Evolutionary conservation across 2,888 invertebrate genomes (phyloP), one percentile per base, ranked within the genome.

Genomic region (Conus canariensis): DNA sequence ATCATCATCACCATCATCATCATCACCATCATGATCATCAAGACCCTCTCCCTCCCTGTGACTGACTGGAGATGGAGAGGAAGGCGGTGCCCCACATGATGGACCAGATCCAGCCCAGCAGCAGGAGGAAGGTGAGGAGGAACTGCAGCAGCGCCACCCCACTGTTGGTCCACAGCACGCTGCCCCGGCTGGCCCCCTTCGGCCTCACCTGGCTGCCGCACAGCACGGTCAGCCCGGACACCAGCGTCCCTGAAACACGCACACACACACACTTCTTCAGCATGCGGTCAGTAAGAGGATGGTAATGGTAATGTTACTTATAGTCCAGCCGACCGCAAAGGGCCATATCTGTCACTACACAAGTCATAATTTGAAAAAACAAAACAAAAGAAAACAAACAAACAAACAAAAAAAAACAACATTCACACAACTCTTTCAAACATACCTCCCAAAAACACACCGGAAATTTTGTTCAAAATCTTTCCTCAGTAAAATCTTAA

Each of bases 21-120:
- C 45, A 45, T 45, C 30, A 30, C 2, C 30, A 30, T 30, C 30
- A 30, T 45, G 2, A 45, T 45, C 16, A 67, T 16, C 45, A 45
- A 2, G 45, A 45, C 3, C 45, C 3, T 4, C 45, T 45, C 45
- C 45, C 45, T 45, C 45, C 10, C 16, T 64, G 16, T 16, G 22
- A 16, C 22, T 14, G 16, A 67, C 67, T 93, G 90, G 96, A 94
- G 87, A 95, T 94, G 45, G 94, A 92, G 85, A 95, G 90, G 91
- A 96, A 96, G n/a, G 95, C 94, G 0, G 93, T 93, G 19, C 95
- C 96, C 96, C 96, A 96, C 74, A 95, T 93, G 89, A 96, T 93
- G 92, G 95, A 95, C 96, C 96, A 96, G 58, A 95, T 94, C 95
- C 95, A 96, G n/a, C 96, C 96, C 22, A 95, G 92, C 59, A 96